Base-by-base conservation (phyloP, 2,113 vertebrate genomes). In the Trachemys scripta region DNA sequence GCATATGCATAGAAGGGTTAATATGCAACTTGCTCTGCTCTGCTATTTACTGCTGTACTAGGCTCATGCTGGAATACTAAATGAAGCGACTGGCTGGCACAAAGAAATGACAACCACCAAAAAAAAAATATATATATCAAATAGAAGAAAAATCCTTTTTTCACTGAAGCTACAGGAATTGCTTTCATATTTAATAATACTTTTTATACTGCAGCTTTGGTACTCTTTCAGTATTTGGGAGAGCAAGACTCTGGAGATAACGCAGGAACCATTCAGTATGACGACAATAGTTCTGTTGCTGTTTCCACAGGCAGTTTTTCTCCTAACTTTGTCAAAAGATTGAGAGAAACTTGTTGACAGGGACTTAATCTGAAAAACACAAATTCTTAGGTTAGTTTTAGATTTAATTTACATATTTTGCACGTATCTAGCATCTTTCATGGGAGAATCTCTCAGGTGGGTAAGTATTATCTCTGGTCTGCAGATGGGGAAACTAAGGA, bases 71-170 rank as follows among this genome's bases (percentile, higher is more conserved):
- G 94, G 88, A 95, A 93, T 95, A 80, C 80, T 93, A 90, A 92
- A 81, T 53, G 82, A 90, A 90, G 81, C 90, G 95, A 72, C 54
- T 92, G 90, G 56, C 92, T 90, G 80, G 54, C 51, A 80, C 17
- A 75, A 90, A 88, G 49, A 27, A 69, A 80, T 54, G 88, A 90
- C 81, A 62, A 62, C 29, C 90, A 95, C 82, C 93, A 87, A 80
- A 91, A 94, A 87, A 59, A 53, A 72, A 45, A 45, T n/a, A n/a
- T n/a, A 45, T 5, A 45, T 42, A 20, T 38, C 50, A 90, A 90
- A 87, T 82, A 89, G 82, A 97, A 89, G 57, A 87, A 95, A 92
- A 80, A 53, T 29, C 84, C 90, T 79, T 94, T 96, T 95, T 89
- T 82, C 93, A 84, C 80, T 85, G 47, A 86, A 95, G 85, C 83